A percentile compares a stretch with the other conserved stretches of the same genome.
Conservation (phyloP, 1,140 invertebrate genomes). For the Nasonia longicornis region DNA sequence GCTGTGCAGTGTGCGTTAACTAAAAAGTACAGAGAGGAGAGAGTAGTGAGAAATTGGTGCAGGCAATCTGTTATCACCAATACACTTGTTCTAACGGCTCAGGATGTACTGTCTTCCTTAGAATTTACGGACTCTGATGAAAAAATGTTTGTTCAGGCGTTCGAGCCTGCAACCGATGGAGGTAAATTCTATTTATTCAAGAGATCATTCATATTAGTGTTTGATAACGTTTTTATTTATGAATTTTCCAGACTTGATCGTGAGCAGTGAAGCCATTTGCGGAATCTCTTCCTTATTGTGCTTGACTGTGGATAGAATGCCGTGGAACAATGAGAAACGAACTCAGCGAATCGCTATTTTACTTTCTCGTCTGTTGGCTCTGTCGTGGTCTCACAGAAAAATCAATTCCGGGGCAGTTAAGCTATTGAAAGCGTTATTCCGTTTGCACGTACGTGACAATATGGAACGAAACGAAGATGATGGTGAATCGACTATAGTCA, state of each 20-base stretch:
- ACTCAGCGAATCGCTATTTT: constrained; percentile 21
- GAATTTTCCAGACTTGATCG: constrained; percentile 64
- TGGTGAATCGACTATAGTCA: constrained; percentile 21
- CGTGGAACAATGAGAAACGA: constrained; percentile 40
- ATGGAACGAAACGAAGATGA: constrained; percentile 32
- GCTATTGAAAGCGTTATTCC: constrained; percentile 42
- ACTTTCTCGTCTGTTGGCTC: constrained; percentile 32
- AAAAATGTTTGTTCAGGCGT: constrained; percentile 55
- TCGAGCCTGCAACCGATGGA: constrained; percentile 53
- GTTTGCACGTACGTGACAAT: constrained; percentile 35
- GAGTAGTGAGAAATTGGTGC: constrained; percentile 69
- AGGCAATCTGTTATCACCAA: constrained; percentile 45
- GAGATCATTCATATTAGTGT: constrained; percentile 11
- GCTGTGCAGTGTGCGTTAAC: constrained; percentile 56
- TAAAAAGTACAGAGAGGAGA: constrained; percentile 66
- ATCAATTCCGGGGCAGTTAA: constrained; percentile 36
- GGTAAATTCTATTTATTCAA: constrained; percentile 46
- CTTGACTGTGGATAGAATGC: constrained; percentile 30
- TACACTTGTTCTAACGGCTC: constrained; percentile 47
- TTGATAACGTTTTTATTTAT: constrained; percentile 22
- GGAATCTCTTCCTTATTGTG: constrained; percentile 65
- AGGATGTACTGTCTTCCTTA: constrained; percentile 44
- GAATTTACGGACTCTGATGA: constrained; percentile 46
- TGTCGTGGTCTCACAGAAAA: constrained; percentile 42
- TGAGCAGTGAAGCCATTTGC: constrained; percentile 68